Conservation (phyloP, 1,140 invertebrate genomes). For the Tetragnatha versicolor region DNA sequence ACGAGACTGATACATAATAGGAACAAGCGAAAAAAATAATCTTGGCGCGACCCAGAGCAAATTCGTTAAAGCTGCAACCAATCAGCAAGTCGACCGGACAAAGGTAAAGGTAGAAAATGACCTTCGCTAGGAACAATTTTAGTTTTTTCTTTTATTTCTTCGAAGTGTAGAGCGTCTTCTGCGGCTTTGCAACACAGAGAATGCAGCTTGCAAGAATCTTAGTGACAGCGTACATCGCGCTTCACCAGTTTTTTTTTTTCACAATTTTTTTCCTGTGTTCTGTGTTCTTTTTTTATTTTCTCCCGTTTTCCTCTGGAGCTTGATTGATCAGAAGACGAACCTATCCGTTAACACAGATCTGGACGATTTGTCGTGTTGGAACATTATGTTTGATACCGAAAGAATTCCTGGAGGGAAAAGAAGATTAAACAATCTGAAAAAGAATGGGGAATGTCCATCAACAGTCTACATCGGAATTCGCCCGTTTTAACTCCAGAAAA, state of each 20-base stretch:
- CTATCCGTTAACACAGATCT: neutral
- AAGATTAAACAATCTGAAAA: no score
- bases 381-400: neutral
- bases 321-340: neutral
- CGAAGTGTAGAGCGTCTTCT: slow-evolving; percentile 6
- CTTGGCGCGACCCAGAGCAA: slow-evolving; percentile 9
- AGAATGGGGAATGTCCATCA: no score
- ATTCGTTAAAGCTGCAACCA: slow-evolving; percentile 1
- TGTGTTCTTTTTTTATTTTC: neutral
- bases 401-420: no score
- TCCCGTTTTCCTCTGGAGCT: neutral
- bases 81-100: neutral
- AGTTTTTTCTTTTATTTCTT: neutral
- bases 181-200: slow-evolving; percentile 15
- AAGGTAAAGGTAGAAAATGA: slow-evolving; percentile 43
- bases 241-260: slow-evolving; percentile 12
- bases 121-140: slow-evolving; percentile 22
- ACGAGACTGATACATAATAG: neutral
- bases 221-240: neutral
- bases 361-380: neutral
- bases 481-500: no score
- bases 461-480: no score
- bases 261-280: neutral
- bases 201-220: slow-evolving; percentile 15
- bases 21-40: neutral